Conservation (phyloP, 2,888 invertebrate genomes). For the Mycalesis mineus region DNA sequence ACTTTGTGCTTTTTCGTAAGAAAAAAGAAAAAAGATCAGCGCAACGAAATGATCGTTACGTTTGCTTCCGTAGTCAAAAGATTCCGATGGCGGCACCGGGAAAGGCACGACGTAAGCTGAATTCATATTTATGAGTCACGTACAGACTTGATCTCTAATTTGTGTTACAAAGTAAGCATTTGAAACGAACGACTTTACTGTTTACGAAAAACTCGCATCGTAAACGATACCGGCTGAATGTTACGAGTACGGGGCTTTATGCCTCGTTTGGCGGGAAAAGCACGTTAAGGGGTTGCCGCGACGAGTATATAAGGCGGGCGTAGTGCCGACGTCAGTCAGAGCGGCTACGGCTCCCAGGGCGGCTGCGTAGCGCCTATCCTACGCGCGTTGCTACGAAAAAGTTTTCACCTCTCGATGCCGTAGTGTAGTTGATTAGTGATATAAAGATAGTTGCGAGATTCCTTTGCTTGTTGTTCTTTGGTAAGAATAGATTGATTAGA, state of each 20-base stretch:
- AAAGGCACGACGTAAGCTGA: slow-evolving; percentile 9
- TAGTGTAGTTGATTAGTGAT: slow-evolving; percentile 26
- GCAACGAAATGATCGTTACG: neutral
- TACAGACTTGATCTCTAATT: slow-evolving; percentile 15
- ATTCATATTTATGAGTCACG: slow-evolving; percentile 13
- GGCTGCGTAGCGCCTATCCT: slow-evolving; percentile 41
- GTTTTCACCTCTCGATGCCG: slow-evolving; percentile 39
- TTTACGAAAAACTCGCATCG: slow-evolving; percentile 11
- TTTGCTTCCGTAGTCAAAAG: slow-evolving; percentile 1
- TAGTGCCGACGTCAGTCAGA: slow-evolving; percentile 50
- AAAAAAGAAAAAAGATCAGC: neutral
- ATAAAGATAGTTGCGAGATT: slow-evolving; percentile 19
- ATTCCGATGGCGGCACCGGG: neutral
- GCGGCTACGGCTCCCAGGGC: slow-evolving; percentile 49
- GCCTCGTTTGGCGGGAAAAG: slow-evolving; percentile 35
- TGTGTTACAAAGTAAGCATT: slow-evolving; percentile 23
- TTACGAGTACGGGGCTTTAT: slow-evolving; percentile 6
- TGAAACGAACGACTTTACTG: slow-evolving; percentile 8
- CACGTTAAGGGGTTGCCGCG: slow-evolving; percentile 30
- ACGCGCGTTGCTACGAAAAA: slow-evolving; percentile 45
- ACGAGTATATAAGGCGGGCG: slow-evolving; percentile 58
- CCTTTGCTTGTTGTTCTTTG: slow-evolving; percentile 24
- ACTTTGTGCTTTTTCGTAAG: too few species aligned
- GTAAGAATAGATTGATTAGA: slow-evolving; percentile 25
- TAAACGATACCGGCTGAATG: slow-evolving; percentile 10